These are phyloP conservation scores for Venustaconcha ellipsiformis DNA, from an alignment of 1,140 invertebrate species.

Conservation along the genomic window DNA sequence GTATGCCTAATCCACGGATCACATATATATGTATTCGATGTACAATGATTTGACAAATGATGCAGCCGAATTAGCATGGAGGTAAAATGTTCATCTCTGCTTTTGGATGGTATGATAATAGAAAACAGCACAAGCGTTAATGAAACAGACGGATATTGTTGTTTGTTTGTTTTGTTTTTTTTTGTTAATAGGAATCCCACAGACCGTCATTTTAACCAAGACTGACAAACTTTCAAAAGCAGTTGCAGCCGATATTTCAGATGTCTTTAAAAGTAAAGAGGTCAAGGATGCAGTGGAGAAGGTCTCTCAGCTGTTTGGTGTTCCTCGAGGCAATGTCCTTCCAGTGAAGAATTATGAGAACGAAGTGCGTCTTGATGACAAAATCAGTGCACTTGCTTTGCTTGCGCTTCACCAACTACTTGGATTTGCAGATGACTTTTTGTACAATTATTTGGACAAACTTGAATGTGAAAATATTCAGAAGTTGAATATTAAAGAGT, in stretches of 20 bases:
- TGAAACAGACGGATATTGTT: too few relatives aligned
- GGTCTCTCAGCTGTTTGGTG: constrained; percentile 12
- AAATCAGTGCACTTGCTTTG: constrained; percentile 10
- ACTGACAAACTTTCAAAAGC: constrained; percentile 11
- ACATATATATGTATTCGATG: too few relatives aligned
- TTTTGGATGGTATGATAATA: too few relatives aligned
- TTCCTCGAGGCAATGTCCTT: constrained; percentile 15
- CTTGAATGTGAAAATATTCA: neutral
- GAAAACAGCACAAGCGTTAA: too few relatives aligned
- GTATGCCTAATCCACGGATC: too few relatives aligned
- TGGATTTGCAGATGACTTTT: constrained; percentile 17
- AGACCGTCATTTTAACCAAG: constrained; percentile 20
- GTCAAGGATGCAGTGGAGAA: constrained; percentile 12
- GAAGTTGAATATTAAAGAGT: too few relatives aligned
- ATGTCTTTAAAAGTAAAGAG: constrained; percentile 6
- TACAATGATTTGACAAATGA: too few relatives aligned
- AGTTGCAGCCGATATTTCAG: neutral
- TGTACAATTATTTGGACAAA: constrained; percentile 3
- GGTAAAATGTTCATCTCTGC: too few relatives aligned
- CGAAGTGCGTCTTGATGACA: constrained; percentile 13
- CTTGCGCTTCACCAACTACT: constrained; percentile 5
- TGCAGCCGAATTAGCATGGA: too few relatives aligned
- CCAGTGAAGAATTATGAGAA: constrained; percentile 19
- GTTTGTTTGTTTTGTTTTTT: neutral
- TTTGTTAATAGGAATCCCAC: constrained; percentile 14